These are phyloP conservation scores for Anthopleura xanthogrammica DNA, from an alignment of 92 coral and sea anemone species.

Conservation along the genomic window DNA sequence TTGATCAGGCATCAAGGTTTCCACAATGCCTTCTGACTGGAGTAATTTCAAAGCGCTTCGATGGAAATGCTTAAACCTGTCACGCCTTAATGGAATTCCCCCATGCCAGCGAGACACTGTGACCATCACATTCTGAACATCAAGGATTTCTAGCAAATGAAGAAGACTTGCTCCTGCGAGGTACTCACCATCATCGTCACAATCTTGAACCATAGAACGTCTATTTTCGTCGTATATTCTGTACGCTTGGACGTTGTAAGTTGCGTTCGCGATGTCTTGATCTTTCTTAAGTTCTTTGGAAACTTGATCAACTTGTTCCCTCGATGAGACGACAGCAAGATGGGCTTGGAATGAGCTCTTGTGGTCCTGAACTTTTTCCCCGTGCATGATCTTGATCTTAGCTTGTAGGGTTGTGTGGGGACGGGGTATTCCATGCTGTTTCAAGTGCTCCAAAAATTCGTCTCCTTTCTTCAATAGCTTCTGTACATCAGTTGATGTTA, in stretches of 20 bases:
- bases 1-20: background rate
- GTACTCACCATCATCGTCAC: slow-evolving; percentile 84
- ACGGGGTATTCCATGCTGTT: background rate
- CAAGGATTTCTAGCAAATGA: slow-evolving; percentile 66
- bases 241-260: slow-evolving; percentile 83
- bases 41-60: slow-evolving; percentile 57
- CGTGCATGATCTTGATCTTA: slow-evolving; percentile 53
- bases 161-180: slow-evolving; percentile 80
- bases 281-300: slow-evolving; percentile 62
- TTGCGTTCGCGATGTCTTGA: slow-evolving; percentile 79
- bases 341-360: slow-evolving; percentile 95
- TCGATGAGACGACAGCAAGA: slow-evolving; percentile 54
- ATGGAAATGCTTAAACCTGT: slow-evolving; percentile 86
- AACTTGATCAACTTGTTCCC: slow-evolving; percentile 64
- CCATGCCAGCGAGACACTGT: slow-evolving; percentile 94
- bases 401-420: background rate
- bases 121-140: slow-evolving; percentile 70
- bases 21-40: background rate
- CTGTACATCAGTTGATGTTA: background rate
- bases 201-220: slow-evolving; percentile 57
- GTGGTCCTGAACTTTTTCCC: slow-evolving; percentile 82
- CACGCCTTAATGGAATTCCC: slow-evolving; percentile 79
- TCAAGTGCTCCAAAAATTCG: background rate
- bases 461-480: background rate
- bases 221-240: slow-evolving; percentile 62